Evolutionary conservation across 2,888 invertebrate species (phyloP).

Genomic region (Amorpha juglandis): DNA sequence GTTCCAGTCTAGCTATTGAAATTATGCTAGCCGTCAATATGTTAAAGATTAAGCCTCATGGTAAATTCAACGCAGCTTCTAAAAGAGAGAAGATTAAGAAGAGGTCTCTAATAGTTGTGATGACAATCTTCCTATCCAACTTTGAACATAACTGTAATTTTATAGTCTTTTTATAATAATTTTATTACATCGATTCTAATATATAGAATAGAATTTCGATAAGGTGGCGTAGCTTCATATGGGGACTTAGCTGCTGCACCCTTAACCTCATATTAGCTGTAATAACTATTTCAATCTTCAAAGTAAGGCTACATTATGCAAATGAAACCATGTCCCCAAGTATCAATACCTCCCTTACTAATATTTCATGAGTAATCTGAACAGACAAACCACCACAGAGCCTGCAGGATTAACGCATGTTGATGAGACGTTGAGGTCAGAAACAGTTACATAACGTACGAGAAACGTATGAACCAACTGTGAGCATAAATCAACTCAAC

Average conservation of each 20-base stretch:
- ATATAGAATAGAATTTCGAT: too few species aligned
- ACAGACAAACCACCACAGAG: constrained; percentile 41
- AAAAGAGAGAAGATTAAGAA: background rate
- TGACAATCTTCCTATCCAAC: too few species aligned
- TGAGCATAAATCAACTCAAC: constrained; percentile 74
- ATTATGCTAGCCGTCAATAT: background rate
- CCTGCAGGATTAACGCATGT: constrained; percentile 62
- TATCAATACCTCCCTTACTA: constrained; percentile 27
- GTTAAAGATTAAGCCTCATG: constrained; percentile 27
- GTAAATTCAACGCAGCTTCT: background rate
- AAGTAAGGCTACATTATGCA: background rate
- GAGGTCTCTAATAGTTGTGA: background rate
- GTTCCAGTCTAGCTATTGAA: background rate
- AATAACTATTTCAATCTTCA: background rate
- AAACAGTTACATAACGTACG: constrained; percentile 68
- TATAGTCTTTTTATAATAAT: too few species aligned
- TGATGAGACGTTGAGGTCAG: constrained; percentile 75
- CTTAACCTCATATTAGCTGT: background rate
- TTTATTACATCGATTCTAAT: too few species aligned
- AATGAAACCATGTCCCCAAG: constrained; percentile 8
- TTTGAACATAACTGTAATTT: too few species aligned
- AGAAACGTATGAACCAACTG: constrained; percentile 68
- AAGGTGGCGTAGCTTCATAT: too few species aligned
- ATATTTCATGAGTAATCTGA: constrained; percentile 42
- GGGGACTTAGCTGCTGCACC: too few species aligned